Base-by-base conservation (phyloP, 2,797 vertebrate species). In the Cichlasoma orientale region DNA sequence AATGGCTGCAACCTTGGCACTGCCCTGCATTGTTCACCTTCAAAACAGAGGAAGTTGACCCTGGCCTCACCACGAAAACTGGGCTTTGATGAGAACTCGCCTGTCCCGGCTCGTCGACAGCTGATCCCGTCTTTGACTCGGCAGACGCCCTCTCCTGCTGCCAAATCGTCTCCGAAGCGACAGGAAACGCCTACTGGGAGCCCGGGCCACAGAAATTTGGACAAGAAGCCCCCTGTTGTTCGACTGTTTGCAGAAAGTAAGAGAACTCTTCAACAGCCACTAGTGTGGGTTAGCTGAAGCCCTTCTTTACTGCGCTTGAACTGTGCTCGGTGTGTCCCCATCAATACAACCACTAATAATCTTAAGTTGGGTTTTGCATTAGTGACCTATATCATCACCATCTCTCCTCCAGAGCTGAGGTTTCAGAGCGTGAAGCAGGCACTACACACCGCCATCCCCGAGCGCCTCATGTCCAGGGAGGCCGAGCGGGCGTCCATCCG, bases 361-460 rank as follows among this genome's bases (percentile, higher is more conserved):
- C 36, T 38, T 38, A 38, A 38, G 10, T 38, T 12, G 11, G 10
- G 36, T 4, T 41, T 14, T 12, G 12, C 6, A 4, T 18, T 7
- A 2, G 4, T 61, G 14, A 59, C 19, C 14, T 18, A 7, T 9
- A 10, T 4, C 1, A 25, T 10, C 3, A 1, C 1, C 2, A 11
- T 56, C 0, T 61, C 47, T 55, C 5, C 54, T 23, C 0, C 88
- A 99, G 98, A 94, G 23, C 95, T 94, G 0, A 94, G 94, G 79
- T 97, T 96, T 82, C 96, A 97, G 86, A 89, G 92, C 69, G 96
- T 94, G 47, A 99, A 99, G 93, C 96, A 94, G 85, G 95, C 95
- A 5, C 95, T 99, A 21, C 97, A 97, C 75, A 97, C 95, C 0
- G 96, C 97, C 1, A 82, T 97, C 21, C 98, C 98, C 0, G 95